Evolutionary conservation across 2,113 vertebrate species (phyloP).

Genomic region (Speoplatyrhinus poulsoni): DNA sequence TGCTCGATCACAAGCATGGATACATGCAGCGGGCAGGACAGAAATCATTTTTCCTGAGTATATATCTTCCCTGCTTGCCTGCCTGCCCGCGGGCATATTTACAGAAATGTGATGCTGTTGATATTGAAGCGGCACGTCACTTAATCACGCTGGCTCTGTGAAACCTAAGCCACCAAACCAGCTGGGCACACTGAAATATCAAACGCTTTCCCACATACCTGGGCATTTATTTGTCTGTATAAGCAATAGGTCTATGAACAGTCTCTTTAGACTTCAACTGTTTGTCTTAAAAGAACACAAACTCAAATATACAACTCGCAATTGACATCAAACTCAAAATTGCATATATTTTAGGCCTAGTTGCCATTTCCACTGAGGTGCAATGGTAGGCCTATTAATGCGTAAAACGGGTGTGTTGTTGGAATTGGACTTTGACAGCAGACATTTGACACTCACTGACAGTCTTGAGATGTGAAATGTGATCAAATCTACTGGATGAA

Average conservation of each 20-base stretch:
- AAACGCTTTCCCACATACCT: too few relatives aligned
- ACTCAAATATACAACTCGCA: too few relatives aligned
- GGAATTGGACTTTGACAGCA: constrained; percentile 1
- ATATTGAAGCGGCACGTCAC: constrained; percentile 52
- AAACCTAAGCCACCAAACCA: constrained; percentile 17
- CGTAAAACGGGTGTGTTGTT: too few relatives aligned
- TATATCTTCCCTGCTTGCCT: constrained; percentile 30
- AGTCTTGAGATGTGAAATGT: constrained; percentile 48
- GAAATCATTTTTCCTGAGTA: constrained; percentile 43
- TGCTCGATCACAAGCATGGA: constrained; percentile 51
- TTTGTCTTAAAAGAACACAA: too few relatives aligned
- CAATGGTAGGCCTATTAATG: too few relatives aligned
- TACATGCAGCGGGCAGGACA: constrained; percentile 47
- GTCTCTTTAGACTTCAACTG: too few relatives aligned
- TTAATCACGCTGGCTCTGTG: constrained; percentile 38
- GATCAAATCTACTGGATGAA: constrained; percentile 13
- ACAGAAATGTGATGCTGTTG: constrained; percentile 60
- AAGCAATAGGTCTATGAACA: too few relatives aligned
- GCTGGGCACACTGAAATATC: too few relatives aligned
- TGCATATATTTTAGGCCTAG: too few relatives aligned
- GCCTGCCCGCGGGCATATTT: constrained; percentile 35
- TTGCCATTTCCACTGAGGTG: too few relatives aligned
- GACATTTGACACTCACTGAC: constrained; percentile 15
- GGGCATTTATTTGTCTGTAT: too few relatives aligned
- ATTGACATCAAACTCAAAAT: too few relatives aligned